phyloP scores from a whole-genome alignment of 2,113 vertebrate genomes.

The Oncorhynchus tshawytscha region DNA sequence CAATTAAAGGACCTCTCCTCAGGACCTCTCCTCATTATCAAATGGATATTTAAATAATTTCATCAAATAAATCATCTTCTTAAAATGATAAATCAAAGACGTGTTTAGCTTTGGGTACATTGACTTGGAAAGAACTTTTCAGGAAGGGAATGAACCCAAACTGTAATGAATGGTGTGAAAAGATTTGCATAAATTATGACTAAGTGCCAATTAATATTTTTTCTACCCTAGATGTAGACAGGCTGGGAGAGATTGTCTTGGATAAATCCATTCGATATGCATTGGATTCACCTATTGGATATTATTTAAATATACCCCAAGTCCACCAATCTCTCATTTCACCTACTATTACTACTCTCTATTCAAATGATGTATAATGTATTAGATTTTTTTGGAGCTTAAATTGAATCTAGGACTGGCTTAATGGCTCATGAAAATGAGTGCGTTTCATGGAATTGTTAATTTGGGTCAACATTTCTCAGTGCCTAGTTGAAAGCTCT shows the following conservation, averaged over 20 bases:
- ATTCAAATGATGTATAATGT: not conserved
- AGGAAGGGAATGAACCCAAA: not conserved
- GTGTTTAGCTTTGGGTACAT: not conserved
- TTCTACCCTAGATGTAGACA: constrained; percentile 32
- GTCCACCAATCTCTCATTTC: constrained; percentile 30
- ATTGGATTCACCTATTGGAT: constrained; percentile 63
- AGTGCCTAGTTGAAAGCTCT: constrained; percentile 22
- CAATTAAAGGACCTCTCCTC: constrained; percentile 2
- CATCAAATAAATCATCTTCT: constrained; percentile 34
- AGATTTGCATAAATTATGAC: constrained; percentile 46
- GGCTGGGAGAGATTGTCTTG: constrained; percentile 24
- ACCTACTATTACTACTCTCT: not conserved
- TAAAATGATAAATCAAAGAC: constrained; percentile 32
- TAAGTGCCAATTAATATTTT: constrained; percentile 39
- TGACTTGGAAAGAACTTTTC: not conserved
- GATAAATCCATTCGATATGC: constrained; percentile 62
- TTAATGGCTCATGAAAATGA: constrained; percentile 25
- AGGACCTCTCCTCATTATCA: constrained; percentile 9
- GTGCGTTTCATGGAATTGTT: not conserved
- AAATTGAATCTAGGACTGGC: constrained; percentile 10
- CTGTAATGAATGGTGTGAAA: not conserved
- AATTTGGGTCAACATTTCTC: constrained; percentile 5
- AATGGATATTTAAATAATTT: constrained; percentile 45
- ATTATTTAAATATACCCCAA: constrained; percentile 53
- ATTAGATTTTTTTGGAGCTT: not conserved